Evolutionary conservation across 1,140 invertebrate species (phyloP).

Genomic region (Aphaenogaster ashmeadi): DNA sequence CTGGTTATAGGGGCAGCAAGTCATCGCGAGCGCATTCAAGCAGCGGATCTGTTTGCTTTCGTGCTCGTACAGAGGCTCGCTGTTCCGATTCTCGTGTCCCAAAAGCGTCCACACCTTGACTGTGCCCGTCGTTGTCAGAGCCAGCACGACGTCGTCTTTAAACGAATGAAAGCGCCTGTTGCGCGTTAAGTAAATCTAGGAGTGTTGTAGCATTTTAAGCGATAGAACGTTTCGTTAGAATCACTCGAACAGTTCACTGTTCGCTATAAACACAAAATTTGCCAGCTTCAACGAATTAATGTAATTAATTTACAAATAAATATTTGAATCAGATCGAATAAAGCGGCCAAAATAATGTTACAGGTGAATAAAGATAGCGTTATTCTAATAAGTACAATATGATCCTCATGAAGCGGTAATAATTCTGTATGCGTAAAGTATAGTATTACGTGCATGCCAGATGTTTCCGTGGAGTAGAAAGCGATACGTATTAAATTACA

Average conservation of each 20-base stretch:
- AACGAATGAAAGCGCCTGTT: constrained; percentile 78
- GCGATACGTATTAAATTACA: constrained; percentile 35
- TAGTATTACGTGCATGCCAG: constrained; percentile 26
- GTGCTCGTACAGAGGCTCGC: constrained; percentile 97
- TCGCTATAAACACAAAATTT: constrained; percentile 24
- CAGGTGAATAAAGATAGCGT: not conserved
- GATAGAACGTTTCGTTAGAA: constrained; percentile 57
- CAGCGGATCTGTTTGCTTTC: constrained; percentile 99
- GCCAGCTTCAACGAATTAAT: constrained; percentile 13
- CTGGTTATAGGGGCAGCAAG: constrained; percentile 98
- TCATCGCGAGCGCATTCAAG: constrained; percentile 96
- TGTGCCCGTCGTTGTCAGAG: constrained; percentile 97
- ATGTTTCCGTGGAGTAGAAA: constrained; percentile 35
- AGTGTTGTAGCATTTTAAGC: constrained; percentile 67
- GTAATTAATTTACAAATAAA: constrained; percentile 28
- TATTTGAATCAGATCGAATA: constrained; percentile 29
- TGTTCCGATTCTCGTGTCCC: constrained; percentile 95
- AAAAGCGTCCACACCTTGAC: constrained; percentile 99
- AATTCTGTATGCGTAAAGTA: constrained; percentile 40
- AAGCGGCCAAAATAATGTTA: constrained; percentile 10
- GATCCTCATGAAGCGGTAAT: constrained; percentile 12
- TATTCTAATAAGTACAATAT: constrained; percentile 24
- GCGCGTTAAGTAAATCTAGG: constrained; percentile 74
- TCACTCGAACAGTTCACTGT: constrained; percentile 9
- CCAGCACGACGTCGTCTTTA: constrained; percentile 98